Conservation (phyloP, 2,113 vertebrate genomes). For the Tor tambroides region DNA sequence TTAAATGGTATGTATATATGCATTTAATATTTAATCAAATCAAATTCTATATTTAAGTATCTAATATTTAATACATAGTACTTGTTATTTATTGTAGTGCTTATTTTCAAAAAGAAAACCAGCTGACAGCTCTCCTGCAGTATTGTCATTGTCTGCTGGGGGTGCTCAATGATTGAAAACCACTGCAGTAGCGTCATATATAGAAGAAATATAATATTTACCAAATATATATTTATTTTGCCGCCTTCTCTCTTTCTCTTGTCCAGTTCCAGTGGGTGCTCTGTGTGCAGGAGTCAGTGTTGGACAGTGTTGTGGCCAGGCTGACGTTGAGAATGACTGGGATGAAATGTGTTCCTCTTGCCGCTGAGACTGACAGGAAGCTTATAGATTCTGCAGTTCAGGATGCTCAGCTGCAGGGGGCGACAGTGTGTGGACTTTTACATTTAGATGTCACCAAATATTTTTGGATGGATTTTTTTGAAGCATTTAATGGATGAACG, state of each 20-base stretch:
- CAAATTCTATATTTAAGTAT: too few relatives aligned
- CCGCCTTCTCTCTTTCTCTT: not conserved
- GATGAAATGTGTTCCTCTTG: conserved; percentile 75
- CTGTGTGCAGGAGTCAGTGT: conserved; percentile 83
- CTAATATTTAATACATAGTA: not conserved
- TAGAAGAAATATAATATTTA: not conserved
- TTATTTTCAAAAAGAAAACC: not conserved
- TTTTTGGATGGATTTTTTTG: not conserved
- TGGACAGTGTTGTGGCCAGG: conserved; percentile 70
- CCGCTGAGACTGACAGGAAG: conserved; percentile 55
- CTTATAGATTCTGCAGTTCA: conserved; percentile 73
- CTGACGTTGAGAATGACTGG: conserved; percentile 76
- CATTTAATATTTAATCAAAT: too few relatives aligned
- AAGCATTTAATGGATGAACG: not conserved
- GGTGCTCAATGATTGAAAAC: not conserved
- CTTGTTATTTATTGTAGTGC: not conserved
- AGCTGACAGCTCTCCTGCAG: not conserved
- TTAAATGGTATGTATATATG: not conserved
- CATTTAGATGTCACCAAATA: not conserved
- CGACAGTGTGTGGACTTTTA: conserved; percentile 72
- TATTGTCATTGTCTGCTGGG: not conserved
- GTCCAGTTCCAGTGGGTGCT: conserved; percentile 77
- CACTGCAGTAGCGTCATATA: not conserved
- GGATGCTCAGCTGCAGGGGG: conserved; percentile 83
- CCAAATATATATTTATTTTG: too few relatives aligned